phyloP scores from a whole-genome alignment of 2,113 vertebrate species.

The Crotalus helleri region DNA sequence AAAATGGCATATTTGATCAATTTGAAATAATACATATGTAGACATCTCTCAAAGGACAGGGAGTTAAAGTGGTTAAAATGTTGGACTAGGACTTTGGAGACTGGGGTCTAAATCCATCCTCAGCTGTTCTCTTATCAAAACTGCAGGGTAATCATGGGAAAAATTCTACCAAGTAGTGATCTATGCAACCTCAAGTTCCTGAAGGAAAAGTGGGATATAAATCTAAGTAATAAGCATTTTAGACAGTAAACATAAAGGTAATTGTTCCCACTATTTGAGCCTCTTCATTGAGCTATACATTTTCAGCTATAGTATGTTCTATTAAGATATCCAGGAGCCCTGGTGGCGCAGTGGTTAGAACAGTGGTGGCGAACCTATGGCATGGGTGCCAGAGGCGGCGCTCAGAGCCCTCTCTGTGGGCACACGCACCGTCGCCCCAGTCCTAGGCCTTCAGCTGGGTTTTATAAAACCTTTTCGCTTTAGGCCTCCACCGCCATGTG shows the following conservation, averaged over 20 bases:
- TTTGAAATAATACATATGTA: neutral
- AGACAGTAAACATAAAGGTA: neutral
- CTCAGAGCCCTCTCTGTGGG: too few relatives aligned
- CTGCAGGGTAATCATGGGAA: neutral
- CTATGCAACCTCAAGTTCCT: neutral
- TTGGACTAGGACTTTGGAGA: neutral
- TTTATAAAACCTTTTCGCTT: too few relatives aligned
- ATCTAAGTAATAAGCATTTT: neutral
- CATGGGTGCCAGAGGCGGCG: too few relatives aligned
- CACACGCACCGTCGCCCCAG: too few relatives aligned
- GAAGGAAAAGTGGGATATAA: neutral
- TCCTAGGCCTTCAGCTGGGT: too few relatives aligned
- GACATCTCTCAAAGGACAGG: neutral
- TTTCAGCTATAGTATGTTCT: neutral
- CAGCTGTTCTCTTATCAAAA: neutral
- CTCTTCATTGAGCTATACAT: neutral
- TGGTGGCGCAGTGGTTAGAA: too few relatives aligned
- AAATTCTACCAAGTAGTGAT: neutral
- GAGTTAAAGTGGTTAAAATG: neutral
- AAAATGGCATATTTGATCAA: neutral
- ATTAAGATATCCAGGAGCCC: neutral
- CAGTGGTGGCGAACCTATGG: too few relatives aligned
- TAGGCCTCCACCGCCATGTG: too few relatives aligned
- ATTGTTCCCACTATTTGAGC: neutral
- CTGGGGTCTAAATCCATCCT: neutral